phyloP scores from a whole-genome alignment of 1,140 invertebrate species.

The Thalassaphorura encarpata region DNA sequence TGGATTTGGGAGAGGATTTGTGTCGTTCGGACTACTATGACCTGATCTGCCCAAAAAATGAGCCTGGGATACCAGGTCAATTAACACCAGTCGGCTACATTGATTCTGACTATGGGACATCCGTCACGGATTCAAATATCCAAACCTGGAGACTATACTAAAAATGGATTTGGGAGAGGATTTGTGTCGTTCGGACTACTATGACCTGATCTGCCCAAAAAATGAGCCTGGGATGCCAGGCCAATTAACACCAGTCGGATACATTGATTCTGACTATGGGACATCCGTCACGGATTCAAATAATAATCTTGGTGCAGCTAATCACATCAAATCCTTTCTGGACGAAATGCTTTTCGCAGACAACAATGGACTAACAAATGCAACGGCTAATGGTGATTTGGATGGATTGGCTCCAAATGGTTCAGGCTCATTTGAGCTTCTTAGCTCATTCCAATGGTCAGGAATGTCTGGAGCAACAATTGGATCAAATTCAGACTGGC shows the following conservation, averaged over 20 bases:
- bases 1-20: slow-evolving; percentile 46
- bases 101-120: slow-evolving; percentile 21
- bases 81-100: slow-evolving; percentile 28
- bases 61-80: neutral
- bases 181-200: slow-evolving; percentile 67
- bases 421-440: slow-evolving; percentile 18
- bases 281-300: slow-evolving; percentile 49
- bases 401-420: neutral
- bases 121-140: slow-evolving; percentile 49
- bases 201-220: slow-evolving; percentile 59
- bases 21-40: slow-evolving; percentile 75
- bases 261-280: slow-evolving; percentile 28
- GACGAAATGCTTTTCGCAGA: slow-evolving; percentile 29
- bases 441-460: slow-evolving; percentile 27
- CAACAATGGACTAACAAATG: neutral
- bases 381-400: neutral
- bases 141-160: too few species aligned
- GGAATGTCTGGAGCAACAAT: neutral
- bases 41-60: slow-evolving; percentile 49
- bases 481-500: neutral
- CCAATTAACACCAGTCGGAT: slow-evolving; percentile 24
- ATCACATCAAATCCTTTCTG: slow-evolving; percentile 32
- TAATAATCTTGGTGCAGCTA: slow-evolving; percentile 47
- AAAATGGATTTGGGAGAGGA: slow-evolving; percentile 43
- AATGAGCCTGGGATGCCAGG: neutral